Percentiles rank a stretch among this genome's conserved stretches.
These are phyloP conservation scores for Sphenodon punctatus DNA, from an alignment of 2,797 vertebrate genomes.

Conservation along the genomic window DNA sequence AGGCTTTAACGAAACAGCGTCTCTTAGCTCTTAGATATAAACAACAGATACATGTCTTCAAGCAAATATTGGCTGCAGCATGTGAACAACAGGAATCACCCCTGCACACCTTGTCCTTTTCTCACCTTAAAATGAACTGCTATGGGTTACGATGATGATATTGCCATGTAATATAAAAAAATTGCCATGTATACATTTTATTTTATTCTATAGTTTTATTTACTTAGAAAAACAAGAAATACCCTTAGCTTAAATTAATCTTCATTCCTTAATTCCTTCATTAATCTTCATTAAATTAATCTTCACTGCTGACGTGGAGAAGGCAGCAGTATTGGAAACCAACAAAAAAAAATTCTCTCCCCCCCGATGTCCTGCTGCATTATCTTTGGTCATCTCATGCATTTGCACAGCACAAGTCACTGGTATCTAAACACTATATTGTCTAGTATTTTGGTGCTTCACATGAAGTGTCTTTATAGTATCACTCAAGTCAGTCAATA, in stretches of 20 bases:
- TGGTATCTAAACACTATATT: background rate
- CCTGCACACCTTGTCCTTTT: too few species aligned
- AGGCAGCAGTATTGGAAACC: background rate
- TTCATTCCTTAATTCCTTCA: too few species aligned
- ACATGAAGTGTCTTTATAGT: background rate
- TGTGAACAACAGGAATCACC: too few species aligned
- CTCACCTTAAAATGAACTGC: too few species aligned
- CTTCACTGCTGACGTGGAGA: background rate
- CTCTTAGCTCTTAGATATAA: fast-evolving
- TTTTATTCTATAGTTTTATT: too few species aligned
- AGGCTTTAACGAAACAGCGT: background rate
- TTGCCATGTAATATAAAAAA: too few species aligned
- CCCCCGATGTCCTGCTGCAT: background rate
- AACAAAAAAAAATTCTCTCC: background rate
- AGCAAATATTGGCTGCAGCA: too few species aligned
- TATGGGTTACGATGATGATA: too few species aligned
- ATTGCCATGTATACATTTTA: too few species aligned
- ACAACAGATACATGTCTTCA: fast-evolving
- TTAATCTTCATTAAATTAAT: background rate
- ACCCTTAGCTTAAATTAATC: too few species aligned
- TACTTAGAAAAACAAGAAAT: too few species aligned
- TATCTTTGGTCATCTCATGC: background rate
- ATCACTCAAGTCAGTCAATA: too few species aligned
- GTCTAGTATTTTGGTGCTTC: background rate
- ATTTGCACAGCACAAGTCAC: background rate